Conservation (phyloP, 2,113 vertebrate species). For the Pterophyllum scalare region DNA sequence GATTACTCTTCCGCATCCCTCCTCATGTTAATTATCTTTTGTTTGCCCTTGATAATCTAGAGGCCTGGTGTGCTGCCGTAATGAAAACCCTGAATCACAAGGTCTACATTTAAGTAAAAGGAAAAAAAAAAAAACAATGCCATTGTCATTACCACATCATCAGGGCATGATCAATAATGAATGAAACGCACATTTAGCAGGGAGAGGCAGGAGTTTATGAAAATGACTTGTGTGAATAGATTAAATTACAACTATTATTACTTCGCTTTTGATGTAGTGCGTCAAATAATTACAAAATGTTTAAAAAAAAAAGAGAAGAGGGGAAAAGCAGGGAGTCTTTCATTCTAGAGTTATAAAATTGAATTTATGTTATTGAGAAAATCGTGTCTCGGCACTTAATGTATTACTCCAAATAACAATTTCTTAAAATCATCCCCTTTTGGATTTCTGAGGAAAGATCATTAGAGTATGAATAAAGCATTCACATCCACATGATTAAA, state of each 20-base stretch:
- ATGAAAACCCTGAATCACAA: constrained; percentile 94
- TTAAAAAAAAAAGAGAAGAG: constrained; percentile 55
- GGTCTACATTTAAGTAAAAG: constrained; percentile 76
- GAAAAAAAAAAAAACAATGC: constrained; percentile 88
- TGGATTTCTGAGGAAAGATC: constrained; percentile 84
- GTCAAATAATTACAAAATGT: constrained; percentile 96
- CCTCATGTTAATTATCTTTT: constrained; percentile 98
- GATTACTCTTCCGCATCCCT: constrained; percentile 77
- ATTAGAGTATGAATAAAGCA: constrained; percentile 85
- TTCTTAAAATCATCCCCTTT: constrained; percentile 76
- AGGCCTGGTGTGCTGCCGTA: constrained; percentile 88
- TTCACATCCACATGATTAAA: constrained; percentile 69
- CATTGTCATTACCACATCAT: constrained; percentile 97
- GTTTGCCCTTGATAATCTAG: constrained; percentile 97
- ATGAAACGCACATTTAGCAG: constrained; percentile 94
- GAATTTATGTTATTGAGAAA: constrained; percentile 83
- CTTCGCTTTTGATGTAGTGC: constrained; percentile 97
- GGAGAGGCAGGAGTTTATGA: constrained; percentile 91
- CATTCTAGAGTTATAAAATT: constrained; percentile 85
- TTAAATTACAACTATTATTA: constrained; percentile 99
- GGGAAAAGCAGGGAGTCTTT: constrained; percentile 78
- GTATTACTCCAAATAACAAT: constrained; percentile 90
- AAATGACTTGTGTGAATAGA: constrained; percentile 97
- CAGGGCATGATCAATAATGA: constrained; percentile 97
- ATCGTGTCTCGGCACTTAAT: constrained; percentile 88